A percentile compares a stretch with the other conserved stretches of the same genome.
Evolutionary conservation across 2,888 invertebrate genomes (phyloP).

Genomic region (Sinopyrophorus schimmeli): DNA sequence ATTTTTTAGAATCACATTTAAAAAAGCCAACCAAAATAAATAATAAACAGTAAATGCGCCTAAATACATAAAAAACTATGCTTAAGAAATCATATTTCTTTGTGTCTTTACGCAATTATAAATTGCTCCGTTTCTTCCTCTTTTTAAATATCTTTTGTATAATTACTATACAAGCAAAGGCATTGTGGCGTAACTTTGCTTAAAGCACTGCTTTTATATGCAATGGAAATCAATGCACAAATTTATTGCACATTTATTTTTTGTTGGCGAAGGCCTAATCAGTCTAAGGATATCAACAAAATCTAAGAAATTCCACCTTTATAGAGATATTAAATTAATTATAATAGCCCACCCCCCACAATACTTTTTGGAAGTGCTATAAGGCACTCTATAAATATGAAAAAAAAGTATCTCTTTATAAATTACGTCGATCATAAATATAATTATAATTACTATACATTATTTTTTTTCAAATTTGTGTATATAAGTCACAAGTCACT

Average conservation of each 20-base stretch:
- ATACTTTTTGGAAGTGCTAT: conserved; percentile 13
- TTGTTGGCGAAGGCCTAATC: conserved; percentile 14
- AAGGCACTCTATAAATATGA: conserved; percentile 20
- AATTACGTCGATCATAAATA: too few species aligned
- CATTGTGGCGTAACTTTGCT: conserved; percentile 23
- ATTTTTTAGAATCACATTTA: conserved; percentile 53
- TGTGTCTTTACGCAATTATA: conserved; percentile 31
- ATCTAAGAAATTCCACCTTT: not conserved
- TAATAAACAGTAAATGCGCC: conserved; percentile 33
- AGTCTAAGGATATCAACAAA: conserved; percentile 6
- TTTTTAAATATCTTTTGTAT: not conserved
- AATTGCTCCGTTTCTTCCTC: conserved; percentile 16
- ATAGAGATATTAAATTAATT: conserved; percentile 1
- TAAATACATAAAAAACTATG: conserved; percentile 42
- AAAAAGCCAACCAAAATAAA: conserved; percentile 48
- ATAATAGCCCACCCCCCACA: too few species aligned
- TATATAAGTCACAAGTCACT: conserved; percentile 24
- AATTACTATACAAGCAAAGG: conserved; percentile 28
- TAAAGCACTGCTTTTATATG: conserved; percentile 8
- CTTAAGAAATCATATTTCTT: conserved; percentile 36
- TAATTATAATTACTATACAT: too few species aligned
- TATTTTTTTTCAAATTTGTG: too few species aligned
- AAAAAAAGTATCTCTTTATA: too few species aligned
- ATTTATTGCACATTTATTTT: conserved; percentile 23
- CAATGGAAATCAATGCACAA: conserved; percentile 19